phyloP scores from a whole-genome alignment of 92 coral and sea anemone genomes.

The Pocillopora grandis region DNA sequence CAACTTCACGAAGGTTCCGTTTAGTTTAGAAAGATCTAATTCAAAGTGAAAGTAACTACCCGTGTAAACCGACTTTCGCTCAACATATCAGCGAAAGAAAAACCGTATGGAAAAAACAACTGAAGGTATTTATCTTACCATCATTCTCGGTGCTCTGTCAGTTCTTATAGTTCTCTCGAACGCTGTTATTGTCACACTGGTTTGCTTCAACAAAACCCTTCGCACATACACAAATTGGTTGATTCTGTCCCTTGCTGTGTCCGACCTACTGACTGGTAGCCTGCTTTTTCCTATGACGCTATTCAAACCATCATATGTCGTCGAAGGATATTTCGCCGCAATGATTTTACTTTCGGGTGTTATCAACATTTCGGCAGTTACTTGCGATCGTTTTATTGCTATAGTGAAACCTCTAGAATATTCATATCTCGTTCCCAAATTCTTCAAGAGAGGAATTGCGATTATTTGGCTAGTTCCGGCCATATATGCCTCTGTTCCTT shows the following conservation, averaged over 20 bases:
- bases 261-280: slow-evolving; percentile 71
- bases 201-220: slow-evolving; percentile 62
- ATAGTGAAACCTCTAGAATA: slow-evolving; percentile 62
- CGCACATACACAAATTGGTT: slow-evolving; percentile 73
- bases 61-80: too few species aligned
- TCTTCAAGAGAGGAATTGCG: slow-evolving; percentile 42
- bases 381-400: slow-evolving; percentile 74
- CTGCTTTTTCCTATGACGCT: slow-evolving; percentile 64
- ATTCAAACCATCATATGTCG: slow-evolving; percentile 54
- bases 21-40: too few species aligned
- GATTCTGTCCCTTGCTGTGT: slow-evolving; percentile 70
- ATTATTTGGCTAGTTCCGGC: slow-evolving; percentile 65
- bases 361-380: slow-evolving; percentile 70
- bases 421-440: slow-evolving; percentile 46
- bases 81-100: background rate
- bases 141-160: slow-evolving; percentile 52
- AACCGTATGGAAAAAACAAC: background rate
- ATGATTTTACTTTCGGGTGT: slow-evolving; percentile 71
- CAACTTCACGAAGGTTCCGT: too few species aligned
- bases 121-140: background rate
- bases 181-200: slow-evolving; percentile 61
- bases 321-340: slow-evolving; percentile 45
- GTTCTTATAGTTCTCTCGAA: slow-evolving; percentile 58
- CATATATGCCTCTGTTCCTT: slow-evolving; percentile 51
- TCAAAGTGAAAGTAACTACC: too few species aligned